These are phyloP conservation scores for Acleris laterana DNA, from an alignment of 2,888 invertebrate species.

Conservation along the genomic window DNA sequence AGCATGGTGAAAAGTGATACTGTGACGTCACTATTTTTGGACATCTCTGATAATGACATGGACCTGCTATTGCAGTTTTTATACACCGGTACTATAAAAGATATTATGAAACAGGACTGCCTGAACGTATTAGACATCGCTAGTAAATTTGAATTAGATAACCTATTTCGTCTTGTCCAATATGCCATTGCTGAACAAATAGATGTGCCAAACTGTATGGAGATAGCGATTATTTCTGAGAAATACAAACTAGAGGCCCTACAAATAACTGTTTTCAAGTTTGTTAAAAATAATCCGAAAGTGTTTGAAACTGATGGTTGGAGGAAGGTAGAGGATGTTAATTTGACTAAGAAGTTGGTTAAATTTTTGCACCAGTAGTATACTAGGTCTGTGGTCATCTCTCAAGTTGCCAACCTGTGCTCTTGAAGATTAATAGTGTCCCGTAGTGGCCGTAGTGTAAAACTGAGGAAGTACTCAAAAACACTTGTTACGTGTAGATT, in stretches of 20 bases:
- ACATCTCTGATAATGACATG: slow-evolving; percentile 61
- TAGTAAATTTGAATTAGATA: slow-evolving; percentile 56
- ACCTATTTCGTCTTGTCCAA: slow-evolving; percentile 56
- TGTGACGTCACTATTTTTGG: slow-evolving; percentile 48
- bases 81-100: slow-evolving; percentile 64
- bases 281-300: slow-evolving; percentile 61
- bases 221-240: slow-evolving; percentile 63
- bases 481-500: too few species aligned
- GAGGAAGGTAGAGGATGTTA: slow-evolving; percentile 63
- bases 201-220: slow-evolving; percentile 62
- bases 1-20: slow-evolving; percentile 51
- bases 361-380: slow-evolving; percentile 42
- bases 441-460: too few species aligned
- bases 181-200: slow-evolving; percentile 58
- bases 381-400: too few species aligned
- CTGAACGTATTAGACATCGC: slow-evolving; percentile 60
- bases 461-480: too few species aligned
- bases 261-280: slow-evolving; percentile 56
- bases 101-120: slow-evolving; percentile 57
- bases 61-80: slow-evolving; percentile 65
- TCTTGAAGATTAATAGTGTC: too few species aligned
- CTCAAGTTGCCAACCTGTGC: too few species aligned
- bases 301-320: slow-evolving; percentile 63
- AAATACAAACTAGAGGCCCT: slow-evolving; percentile 59
- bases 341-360: slow-evolving; percentile 63